These are phyloP conservation scores for Phaedon cochleariae DNA, from an alignment of 2,888 invertebrate genomes.

Conservation along the genomic window DNA sequence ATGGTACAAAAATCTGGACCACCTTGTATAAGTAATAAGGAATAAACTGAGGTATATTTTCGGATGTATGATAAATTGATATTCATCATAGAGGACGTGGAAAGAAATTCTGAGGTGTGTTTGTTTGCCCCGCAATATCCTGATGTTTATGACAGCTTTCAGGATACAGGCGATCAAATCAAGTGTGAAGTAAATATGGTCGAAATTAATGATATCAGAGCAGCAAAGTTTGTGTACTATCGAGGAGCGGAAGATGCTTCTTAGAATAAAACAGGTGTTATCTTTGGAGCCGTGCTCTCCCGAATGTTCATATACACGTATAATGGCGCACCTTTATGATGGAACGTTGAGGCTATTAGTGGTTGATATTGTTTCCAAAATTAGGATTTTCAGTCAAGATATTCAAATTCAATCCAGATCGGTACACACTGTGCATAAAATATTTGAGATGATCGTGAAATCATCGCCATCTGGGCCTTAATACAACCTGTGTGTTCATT, in stretches of 20 bases:
- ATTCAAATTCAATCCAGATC: not conserved
- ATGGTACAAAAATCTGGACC: too few species aligned
- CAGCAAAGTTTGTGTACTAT: slow-evolving; percentile 29
- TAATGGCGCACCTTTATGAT: slow-evolving; percentile 24
- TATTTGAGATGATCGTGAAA: not conserved
- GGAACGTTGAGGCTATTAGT: slow-evolving; percentile 16
- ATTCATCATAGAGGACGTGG: too few species aligned
- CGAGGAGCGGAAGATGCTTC: slow-evolving; percentile 25
- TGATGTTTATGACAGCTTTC: slow-evolving; percentile 13
- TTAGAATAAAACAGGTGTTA: slow-evolving; percentile 35
- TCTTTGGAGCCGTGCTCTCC: slow-evolving; percentile 25
- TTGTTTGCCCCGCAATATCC: slow-evolving; percentile 8
- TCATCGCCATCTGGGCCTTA: too few species aligned
- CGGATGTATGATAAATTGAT: too few species aligned
- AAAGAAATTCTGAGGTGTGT: not conserved
- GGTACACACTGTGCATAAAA: not conserved
- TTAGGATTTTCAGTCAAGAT: slow-evolving; percentile 17
- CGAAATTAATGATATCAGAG: slow-evolving; percentile 34
- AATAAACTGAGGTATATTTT: too few species aligned
- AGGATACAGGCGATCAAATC: slow-evolving; percentile 23
- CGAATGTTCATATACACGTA: slow-evolving; percentile 31
- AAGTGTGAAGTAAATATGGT: slow-evolving; percentile 35
- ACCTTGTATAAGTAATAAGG: too few species aligned
- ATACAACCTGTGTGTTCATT: too few species aligned
- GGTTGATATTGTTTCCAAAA: slow-evolving; percentile 15